Evolutionary conservation across 2,113 vertebrate species (phyloP), one percentile per base, ranked within the genome.

Genomic region (Anser cygnoides): DNA sequence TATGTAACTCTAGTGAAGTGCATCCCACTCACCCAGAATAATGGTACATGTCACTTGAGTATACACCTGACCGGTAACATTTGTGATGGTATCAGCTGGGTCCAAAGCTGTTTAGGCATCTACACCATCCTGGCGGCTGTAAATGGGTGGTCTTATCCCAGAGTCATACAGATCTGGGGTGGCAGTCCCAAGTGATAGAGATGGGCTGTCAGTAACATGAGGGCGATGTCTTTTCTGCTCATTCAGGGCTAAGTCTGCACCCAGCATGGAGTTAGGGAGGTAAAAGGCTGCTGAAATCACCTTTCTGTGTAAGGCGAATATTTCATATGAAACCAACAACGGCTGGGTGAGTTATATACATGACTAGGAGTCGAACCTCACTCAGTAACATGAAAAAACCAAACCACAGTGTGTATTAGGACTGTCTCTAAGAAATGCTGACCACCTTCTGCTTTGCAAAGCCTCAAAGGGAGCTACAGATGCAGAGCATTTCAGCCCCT

Each of bases 361-460:
- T 3, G 21, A 4, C 37, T 50, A 35, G 44, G 37, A 81, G 77
- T 71, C 46, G 63, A 15, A 21, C 12, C 50, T 21, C 61, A 18
- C 0, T 1, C 11, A 20, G 6, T 1, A 58, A 68, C 6, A 23
- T 0, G 2, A 21, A 46, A 44, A 62, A 71, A 52, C 11, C 2
- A 11, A 6, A 52, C 35, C 13, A 6, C 3, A 39, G 43, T 23
- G 9, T 63, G 0, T 1, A 2, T 23, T 3, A n/a, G 67, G 59
- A 54, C 19, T 23, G 46, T 43, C 25, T 52, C 37, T 35, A 35
- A 29, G 73, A 57, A 82, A 65, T 21, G 29, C 61, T 54, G 75
- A 59, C n/a, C 37, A 46, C 65, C 29, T 59, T n/a, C 59, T 62
- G 43, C 54, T 54, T 41, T 25, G 55, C 43, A 68, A 49, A 19